Conservation (phyloP, 2,888 invertebrate species). For the Drosophila nigricruria region DNA sequence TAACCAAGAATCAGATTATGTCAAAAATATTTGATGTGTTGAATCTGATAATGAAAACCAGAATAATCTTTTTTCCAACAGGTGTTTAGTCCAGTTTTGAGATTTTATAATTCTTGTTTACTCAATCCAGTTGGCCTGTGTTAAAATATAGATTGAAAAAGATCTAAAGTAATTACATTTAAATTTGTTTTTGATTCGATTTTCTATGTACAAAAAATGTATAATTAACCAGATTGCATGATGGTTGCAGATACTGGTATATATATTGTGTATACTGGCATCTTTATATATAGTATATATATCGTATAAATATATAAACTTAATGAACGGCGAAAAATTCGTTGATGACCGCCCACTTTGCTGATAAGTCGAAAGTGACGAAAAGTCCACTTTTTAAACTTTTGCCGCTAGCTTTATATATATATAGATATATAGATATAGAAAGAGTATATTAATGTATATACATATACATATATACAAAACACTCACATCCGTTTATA, state of each 20-base stretch:
- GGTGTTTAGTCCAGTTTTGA: not conserved
- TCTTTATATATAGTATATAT: not conserved
- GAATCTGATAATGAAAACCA: no score
- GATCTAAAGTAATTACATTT: not conserved
- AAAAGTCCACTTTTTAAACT: slow-evolving; percentile 3
- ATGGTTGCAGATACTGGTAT: not conserved
- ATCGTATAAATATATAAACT: not conserved
- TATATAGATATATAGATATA: not conserved
- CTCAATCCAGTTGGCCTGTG: not conserved
- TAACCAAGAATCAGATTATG: no score
- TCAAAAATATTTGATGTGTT: no score
- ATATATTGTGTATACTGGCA: not conserved
- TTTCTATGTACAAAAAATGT: not conserved
- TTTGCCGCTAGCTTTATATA: not conserved
- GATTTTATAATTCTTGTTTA: not conserved
- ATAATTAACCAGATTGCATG: not conserved
- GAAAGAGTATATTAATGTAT: not conserved
- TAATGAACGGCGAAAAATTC: not conserved
- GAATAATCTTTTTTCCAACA: no score
- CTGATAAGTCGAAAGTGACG: slow-evolving; percentile 21
- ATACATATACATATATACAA: not conserved
- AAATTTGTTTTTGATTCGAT: not conserved
- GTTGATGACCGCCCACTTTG: slow-evolving; percentile 3
- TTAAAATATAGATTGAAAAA: not conserved
- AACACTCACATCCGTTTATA: slow-evolving; percentile 35